A percentile compares a stretch with the other conserved stretches of the same genome.
phyloP scores from a whole-genome alignment of 2,797 vertebrate genomes.

The Lacerta agilis region DNA sequence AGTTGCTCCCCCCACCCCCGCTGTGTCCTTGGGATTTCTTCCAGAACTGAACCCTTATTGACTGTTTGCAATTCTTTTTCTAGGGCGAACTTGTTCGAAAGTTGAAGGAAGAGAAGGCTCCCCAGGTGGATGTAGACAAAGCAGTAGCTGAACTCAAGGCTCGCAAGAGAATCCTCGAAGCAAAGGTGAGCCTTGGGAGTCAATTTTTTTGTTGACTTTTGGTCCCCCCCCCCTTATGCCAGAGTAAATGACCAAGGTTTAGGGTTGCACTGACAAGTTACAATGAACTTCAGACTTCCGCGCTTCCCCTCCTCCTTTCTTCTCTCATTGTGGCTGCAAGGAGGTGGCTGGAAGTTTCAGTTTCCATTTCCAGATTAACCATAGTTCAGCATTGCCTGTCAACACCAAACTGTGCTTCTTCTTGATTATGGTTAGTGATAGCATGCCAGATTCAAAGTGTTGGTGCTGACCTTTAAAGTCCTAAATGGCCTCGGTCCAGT shows the following conservation, averaged over 20 bases:
- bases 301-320: no score
- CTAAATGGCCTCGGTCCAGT: no score
- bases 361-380: not conserved
- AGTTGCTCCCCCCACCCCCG: accelerated
- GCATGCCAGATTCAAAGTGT: not conserved
- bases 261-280: no score
- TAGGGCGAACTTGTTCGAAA: slow-evolving; percentile 95
- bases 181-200: slow-evolving; percentile 83
- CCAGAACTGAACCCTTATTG: not conserved
- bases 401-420: not conserved
- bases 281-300: not conserved
- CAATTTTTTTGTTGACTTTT: not conserved
- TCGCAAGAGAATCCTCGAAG: slow-evolving; percentile 90
- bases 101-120: slow-evolving; percentile 91
- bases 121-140: slow-evolving; percentile 91
- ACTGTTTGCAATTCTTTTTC: slow-evolving; percentile 7
- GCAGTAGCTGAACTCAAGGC: slow-evolving; percentile 97
- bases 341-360: not conserved
- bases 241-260: not conserved
- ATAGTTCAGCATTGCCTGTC: not conserved
- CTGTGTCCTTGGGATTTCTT: not conserved
- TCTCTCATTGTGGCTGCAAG: not conserved
- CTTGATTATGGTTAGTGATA: not conserved
- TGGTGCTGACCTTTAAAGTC: no score
- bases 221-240: not conserved